Base-by-base conservation (phyloP, 2,113 vertebrate genomes). In the Phaetusa simplex region DNA sequence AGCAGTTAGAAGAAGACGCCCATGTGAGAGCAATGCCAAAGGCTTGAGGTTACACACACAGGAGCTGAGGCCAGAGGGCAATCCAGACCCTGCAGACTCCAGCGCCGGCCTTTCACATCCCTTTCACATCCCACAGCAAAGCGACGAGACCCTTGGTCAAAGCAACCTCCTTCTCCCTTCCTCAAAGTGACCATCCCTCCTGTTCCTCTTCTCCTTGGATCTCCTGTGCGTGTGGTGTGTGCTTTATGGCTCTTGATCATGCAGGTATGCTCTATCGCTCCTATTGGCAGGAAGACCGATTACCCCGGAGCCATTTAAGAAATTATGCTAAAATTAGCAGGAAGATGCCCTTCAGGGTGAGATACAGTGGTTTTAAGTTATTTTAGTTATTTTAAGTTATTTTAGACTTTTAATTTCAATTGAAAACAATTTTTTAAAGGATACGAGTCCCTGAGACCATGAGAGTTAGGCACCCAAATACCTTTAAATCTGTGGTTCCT, bases 101-200 rank as follows among this genome's bases (percentile, higher is more conserved):
- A 27, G 4, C 29, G 24, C 9, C 6, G 19, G 43, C 26, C 36
- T 84, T 62, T 77, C n/a, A 14, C 1, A 0, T 29, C 17, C 55
- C 16, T 58, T 56, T 70, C 24, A 27, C 27, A 21, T 32, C 55
- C 65, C 56, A 34, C 1, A 1, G 32, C 20, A 73, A 79, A 47
- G 21, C 40, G 79, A 30, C 13, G 32, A 69, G 52, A 34, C 8
- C 8, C 13, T 53, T 56, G 29, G 29, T 12, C 30, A 85, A 61
- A 84, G 36, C 9, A 29, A 4, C 10, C 12, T 71, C 47, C 26
- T 61, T 82, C 15, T 27, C 89, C 16, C 26, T 3, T 43, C 17
- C 43, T 45, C 43, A 45, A 45, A 45, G 2, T n/a, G 29, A 47
- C 15, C 5, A 59, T 26, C 16, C 27, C 30, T 77, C 0, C 0